Conservation (phyloP, 1,140 invertebrate species). For the Holotrichia oblita region DNA sequence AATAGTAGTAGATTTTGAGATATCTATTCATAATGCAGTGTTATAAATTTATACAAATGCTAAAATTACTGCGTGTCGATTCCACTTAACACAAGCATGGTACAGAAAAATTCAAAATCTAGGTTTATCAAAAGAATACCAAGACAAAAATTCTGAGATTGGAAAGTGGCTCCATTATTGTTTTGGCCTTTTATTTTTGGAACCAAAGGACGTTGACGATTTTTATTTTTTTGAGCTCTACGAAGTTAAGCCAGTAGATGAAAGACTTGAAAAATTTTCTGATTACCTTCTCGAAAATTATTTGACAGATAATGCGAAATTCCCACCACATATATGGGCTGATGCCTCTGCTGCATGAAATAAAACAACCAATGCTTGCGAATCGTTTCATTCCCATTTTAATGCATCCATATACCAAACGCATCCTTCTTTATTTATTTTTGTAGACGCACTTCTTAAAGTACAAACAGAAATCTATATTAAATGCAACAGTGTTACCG, state of each 20-base stretch:
- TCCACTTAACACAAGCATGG: conserved; percentile 34
- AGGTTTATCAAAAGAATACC: conserved; percentile 28
- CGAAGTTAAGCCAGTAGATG: background rate
- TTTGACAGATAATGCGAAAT: background rate
- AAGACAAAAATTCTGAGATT: conserved; percentile 16
- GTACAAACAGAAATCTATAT: no score
- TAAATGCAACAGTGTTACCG: no score
- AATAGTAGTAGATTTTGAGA: no score
- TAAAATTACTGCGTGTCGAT: background rate
- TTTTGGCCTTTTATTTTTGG: conserved; percentile 24
- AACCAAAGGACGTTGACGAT: background rate
- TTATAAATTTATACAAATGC: background rate
- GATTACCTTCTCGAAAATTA: conserved; percentile 11
- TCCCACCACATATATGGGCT: background rate
- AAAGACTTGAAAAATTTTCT: conserved; percentile 13
- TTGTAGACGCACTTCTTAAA: background rate
- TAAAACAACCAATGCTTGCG: conserved; percentile 7
- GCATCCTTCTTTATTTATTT: background rate
- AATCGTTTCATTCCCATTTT: background rate
- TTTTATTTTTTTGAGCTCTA: background rate
- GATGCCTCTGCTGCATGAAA: background rate
- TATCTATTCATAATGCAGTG: no score
- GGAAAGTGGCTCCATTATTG: conserved; percentile 23
- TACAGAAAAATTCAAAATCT: conserved; percentile 26
- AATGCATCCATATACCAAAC: background rate